phyloP scores from a whole-genome alignment of 92 coral and sea anemone genomes.

The Porites lobata region DNA sequence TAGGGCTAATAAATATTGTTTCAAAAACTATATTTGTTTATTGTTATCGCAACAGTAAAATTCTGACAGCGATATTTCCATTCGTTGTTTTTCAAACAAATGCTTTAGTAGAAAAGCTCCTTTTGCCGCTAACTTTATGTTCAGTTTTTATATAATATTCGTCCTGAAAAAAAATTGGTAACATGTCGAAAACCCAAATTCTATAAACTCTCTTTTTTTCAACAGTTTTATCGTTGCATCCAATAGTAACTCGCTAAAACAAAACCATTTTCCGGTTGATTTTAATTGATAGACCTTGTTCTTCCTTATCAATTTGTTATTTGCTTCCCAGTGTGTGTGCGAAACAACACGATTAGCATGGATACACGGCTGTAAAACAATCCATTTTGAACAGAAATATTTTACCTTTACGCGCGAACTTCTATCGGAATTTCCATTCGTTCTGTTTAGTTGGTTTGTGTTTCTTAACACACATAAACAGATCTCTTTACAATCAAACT shows the following conservation, averaged over 20 bases:
- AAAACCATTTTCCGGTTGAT: not conserved
- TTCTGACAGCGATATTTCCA: not conserved
- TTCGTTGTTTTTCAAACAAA: not conserved
- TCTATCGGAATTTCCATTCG: not conserved
- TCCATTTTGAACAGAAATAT: not conserved
- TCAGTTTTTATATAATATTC: too few species aligned
- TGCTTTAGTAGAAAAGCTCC: not conserved
- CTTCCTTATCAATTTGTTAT: constrained; percentile 13
- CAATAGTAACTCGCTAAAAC: not conserved
- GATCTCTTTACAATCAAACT: constrained; percentile 10
- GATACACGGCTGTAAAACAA: not conserved
- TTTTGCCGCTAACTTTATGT: not conserved
- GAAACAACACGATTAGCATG: not conserved
- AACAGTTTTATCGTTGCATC: not conserved
- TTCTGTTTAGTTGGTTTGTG: not conserved
- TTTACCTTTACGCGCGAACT: not conserved
- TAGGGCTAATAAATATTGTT: not conserved
- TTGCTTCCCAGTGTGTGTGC: not conserved
- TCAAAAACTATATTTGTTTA: not conserved
- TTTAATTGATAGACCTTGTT: not conserved
- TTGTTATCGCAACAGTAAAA: not conserved
- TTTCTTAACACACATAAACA: not conserved
- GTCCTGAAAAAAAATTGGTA: too few species aligned
- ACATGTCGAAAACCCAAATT: not conserved
- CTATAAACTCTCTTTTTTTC: not conserved